Percentiles rank a stretch among this genome's conserved stretches.
phyloP scores from a whole-genome alignment of 2,888 invertebrate species.

The Anticlea derivata region DNA sequence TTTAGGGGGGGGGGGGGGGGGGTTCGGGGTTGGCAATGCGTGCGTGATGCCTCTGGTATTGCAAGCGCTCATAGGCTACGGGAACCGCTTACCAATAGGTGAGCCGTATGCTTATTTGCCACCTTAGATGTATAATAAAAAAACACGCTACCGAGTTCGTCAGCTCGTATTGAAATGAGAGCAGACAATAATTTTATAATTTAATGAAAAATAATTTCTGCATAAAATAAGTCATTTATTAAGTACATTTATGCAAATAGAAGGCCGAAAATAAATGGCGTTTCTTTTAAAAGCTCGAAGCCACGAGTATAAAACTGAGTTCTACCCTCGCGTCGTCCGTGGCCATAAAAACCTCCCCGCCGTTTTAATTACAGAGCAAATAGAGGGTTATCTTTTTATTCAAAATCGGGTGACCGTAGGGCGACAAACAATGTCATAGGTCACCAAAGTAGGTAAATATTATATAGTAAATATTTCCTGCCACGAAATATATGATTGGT shows the following conservation, averaged over 20 bases:
- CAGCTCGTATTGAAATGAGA: conserved; percentile 9
- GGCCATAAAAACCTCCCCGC: conserved; percentile 50
- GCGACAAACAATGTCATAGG: conserved; percentile 6
- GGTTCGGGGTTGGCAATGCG: no score
- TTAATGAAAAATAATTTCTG: conserved; percentile 24
- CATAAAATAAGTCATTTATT: conserved; percentile 42
- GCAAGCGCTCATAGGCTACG: no score
- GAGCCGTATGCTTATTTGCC: no score
- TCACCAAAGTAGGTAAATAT: background rate
- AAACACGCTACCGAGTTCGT: no score
- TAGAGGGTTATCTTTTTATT: conserved; percentile 43
- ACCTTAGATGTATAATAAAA: no score
- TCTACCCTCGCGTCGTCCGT: conserved; percentile 39
- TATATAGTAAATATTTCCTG: conserved; percentile 4
- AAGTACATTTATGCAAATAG: conserved; percentile 51
- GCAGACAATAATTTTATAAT: conserved; percentile 25
- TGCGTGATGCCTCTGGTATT: no score
- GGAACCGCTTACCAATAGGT: no score
- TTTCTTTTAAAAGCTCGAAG: conserved; percentile 38
- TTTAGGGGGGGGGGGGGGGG: no score
- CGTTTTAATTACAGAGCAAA: conserved; percentile 58
- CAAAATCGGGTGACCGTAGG: conserved; percentile 32
- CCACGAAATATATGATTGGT: background rate
- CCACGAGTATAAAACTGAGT: conserved; percentile 44
- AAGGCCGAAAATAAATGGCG: conserved; percentile 45